These are phyloP conservation scores for Ladona fulva DNA, from an alignment of 1,140 invertebrate species.

Conservation along the genomic window DNA sequence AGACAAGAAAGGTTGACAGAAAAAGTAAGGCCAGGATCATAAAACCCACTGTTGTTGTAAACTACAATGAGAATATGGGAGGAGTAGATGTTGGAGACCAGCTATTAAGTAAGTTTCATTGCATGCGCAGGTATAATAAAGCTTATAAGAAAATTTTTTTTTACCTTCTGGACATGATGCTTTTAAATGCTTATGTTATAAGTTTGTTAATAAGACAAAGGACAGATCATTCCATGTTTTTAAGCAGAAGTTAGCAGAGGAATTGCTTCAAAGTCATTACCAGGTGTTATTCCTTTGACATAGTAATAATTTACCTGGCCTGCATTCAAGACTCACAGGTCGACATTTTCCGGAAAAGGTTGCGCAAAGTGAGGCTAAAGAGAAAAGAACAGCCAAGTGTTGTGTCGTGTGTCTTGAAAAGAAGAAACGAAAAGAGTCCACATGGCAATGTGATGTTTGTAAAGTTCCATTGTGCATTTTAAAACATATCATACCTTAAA, in stretches of 20 bases:
- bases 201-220: constrained; percentile 19
- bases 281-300: constrained; percentile 15
- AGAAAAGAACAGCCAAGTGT: constrained; percentile 19
- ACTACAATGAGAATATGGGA: constrained; percentile 34
- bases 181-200: constrained; percentile 22
- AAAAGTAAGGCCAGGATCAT: constrained; percentile 22
- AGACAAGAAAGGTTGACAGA: constrained; percentile 21
- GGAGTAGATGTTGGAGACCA: constrained; percentile 31
- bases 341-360: constrained; percentile 23
- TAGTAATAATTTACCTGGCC: constrained; percentile 14
- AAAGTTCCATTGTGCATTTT: not conserved
- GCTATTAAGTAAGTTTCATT: too few relatives aligned
- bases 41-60: constrained; percentile 33
- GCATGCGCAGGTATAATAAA: too few relatives aligned
- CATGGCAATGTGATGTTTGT: not conserved
- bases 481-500: not conserved
- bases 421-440: not conserved
- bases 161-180: constrained; percentile 24
- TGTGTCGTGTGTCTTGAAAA: constrained; percentile 13
- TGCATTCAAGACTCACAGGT: constrained; percentile 21
- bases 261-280: constrained; percentile 20
- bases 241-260: too few relatives aligned
- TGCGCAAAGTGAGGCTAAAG: constrained; percentile 19
- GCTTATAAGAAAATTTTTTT: constrained; percentile 23
- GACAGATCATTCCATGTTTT: constrained; percentile 21